Percentiles rank a stretch among this genome's conserved stretches.
Evolutionary conservation across 1,140 invertebrate genomes (phyloP).

Genomic region (Stenopsyche tienmushanensis): DNA sequence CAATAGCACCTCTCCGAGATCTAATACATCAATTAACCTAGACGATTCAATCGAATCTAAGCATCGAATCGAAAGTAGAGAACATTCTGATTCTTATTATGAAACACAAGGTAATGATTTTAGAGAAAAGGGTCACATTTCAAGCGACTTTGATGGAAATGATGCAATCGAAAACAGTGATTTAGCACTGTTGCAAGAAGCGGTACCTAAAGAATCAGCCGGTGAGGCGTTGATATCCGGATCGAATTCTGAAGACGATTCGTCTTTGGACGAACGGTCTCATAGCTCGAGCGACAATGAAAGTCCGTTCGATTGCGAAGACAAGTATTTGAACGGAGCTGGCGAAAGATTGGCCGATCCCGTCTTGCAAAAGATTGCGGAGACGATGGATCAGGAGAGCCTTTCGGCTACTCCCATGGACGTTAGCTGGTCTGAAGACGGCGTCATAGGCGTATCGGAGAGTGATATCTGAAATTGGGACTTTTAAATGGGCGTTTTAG

Average conservation of each 20-base stretch:
- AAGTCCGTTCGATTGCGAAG: slow-evolving; percentile 32
- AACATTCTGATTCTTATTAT: neutral
- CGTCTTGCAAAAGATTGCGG: slow-evolving; percentile 36
- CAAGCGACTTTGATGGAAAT: slow-evolving; percentile 19
- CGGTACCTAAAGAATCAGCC: slow-evolving; percentile 63
- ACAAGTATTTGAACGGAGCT: slow-evolving; percentile 34
- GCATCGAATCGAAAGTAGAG: neutral
- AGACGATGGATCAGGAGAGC: slow-evolving; percentile 37
- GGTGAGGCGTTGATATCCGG: slow-evolving; percentile 63
- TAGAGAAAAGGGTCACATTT: neutral
- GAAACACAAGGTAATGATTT: neutral
- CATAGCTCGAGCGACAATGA: slow-evolving; percentile 39
- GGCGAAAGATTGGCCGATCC: slow-evolving; percentile 35
- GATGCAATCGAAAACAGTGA: slow-evolving; percentile 26
- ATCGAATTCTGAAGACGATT: slow-evolving; percentile 59
- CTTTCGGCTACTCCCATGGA: slow-evolving; percentile 51
- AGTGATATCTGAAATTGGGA: slow-evolving; percentile 42
- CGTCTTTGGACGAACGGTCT: slow-evolving; percentile 46
- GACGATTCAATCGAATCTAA: too few relatives aligned
- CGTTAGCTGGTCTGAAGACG: slow-evolving; percentile 53
- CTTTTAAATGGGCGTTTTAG: slow-evolving; percentile 35
- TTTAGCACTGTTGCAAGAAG: slow-evolving; percentile 46
- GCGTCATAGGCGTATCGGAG: slow-evolving; percentile 40
- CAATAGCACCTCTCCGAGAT: neutral
- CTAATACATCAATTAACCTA: neutral